Evolutionary conservation across 1,140 invertebrate species (phyloP).

Genomic region (Zaprionus inermis): DNA sequence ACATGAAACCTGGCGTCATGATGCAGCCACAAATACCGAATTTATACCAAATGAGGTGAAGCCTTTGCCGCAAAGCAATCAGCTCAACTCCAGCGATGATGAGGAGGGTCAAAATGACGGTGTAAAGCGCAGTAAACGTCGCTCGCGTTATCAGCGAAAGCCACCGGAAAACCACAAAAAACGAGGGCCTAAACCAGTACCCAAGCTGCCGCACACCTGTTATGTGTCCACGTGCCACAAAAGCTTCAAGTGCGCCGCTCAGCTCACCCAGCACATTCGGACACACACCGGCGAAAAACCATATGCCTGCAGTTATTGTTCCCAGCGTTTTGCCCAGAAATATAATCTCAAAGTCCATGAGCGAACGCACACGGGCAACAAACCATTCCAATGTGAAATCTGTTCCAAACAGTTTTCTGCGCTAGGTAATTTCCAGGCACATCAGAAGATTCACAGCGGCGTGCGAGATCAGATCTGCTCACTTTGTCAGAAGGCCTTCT

Average conservation of each 20-base stretch:
- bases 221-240: conserved; percentile 85
- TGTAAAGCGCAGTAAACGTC: conserved; percentile 59
- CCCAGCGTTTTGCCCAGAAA: conserved; percentile 91
- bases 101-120: conserved; percentile 60
- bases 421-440: conserved; percentile 86
- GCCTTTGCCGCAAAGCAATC: conserved; percentile 25
- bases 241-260: conserved; percentile 86
- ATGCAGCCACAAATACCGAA: conserved; percentile 81
- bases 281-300: conserved; percentile 88
- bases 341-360: conserved; percentile 95
- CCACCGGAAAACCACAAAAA: conserved; percentile 86
- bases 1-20: conserved; percentile 69
- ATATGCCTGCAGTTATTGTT: conserved; percentile 90
- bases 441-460: conserved; percentile 86
- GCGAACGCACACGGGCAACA: conserved; percentile 91
- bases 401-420: conserved; percentile 88
- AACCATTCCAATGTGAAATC: conserved; percentile 93
- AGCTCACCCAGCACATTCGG: conserved; percentile 86
- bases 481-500: conserved; percentile 89
- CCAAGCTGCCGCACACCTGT: conserved; percentile 86
- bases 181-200: conserved; percentile 86
- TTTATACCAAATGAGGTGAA: conserved; percentile 44
- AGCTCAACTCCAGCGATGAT: conserved; percentile 50
- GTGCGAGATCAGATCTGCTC: conserved; percentile 87
- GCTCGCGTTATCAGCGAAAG: conserved; percentile 85